Percentiles rank a stretch among this genome's conserved stretches.
Conservation (phyloP, 2,797 vertebrate genomes). For the Poeciliopsis gracilis region DNA sequence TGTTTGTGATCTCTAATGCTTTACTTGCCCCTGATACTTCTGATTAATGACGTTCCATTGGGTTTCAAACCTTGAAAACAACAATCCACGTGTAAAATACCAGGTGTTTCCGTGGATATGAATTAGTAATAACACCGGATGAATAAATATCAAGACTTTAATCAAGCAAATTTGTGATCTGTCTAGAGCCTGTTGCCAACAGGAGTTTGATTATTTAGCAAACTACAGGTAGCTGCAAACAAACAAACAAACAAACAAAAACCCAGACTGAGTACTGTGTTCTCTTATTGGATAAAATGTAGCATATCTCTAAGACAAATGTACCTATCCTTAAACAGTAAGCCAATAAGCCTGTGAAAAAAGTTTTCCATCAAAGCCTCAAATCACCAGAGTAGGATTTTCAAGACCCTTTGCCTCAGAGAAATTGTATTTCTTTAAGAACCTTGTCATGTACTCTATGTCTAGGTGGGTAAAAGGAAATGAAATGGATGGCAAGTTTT, state of each 20-base stretch:
- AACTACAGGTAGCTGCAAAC: constrained; percentile 22
- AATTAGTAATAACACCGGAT: constrained; percentile 8
- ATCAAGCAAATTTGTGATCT: constrained; percentile 30
- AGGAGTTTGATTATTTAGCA: constrained; percentile 40
- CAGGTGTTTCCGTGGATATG: background rate
- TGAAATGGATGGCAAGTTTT: constrained; percentile 66
- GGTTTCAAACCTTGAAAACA: constrained; percentile 6
- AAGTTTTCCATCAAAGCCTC: constrained; percentile 61
- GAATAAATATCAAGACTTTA: constrained; percentile 20
- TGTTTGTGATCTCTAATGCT: constrained; percentile 48
- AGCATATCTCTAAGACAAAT: constrained; percentile 51
- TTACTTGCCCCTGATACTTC: constrained; percentile 30
- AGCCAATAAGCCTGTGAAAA: constrained; percentile 57
- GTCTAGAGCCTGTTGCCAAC: constrained; percentile 31
- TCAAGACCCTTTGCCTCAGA: constrained; percentile 40
- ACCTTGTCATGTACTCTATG: constrained; percentile 59
- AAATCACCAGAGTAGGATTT: constrained; percentile 61
- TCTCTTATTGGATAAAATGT: constrained; percentile 35
- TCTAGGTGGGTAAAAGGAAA: constrained; percentile 69
- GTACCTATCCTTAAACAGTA: constrained; percentile 45
- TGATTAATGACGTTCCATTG: constrained; percentile 29
- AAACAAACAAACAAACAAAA: background rate
- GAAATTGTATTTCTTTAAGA: constrained; percentile 59
- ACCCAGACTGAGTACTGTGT: constrained; percentile 14
- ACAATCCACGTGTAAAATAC: constrained; percentile 11